Evolutionary conservation across 2,113 vertebrate species (phyloP).

Genomic region (Blennius ocellaris): DNA sequence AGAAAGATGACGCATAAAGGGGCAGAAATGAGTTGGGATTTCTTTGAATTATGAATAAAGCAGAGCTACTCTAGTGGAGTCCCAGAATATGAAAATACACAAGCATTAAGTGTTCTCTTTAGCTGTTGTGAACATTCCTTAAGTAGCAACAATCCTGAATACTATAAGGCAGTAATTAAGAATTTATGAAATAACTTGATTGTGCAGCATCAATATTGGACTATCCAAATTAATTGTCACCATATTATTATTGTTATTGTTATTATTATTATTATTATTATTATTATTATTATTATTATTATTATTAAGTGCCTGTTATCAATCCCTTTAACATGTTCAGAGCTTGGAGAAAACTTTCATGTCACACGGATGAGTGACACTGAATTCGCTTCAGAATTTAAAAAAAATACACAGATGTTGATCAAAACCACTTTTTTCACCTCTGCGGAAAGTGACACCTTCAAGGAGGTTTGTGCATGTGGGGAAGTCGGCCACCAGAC

Average conservation of each 20-base stretch:
- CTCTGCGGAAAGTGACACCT: slow-evolving; percentile 33
- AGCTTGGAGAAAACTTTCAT: slow-evolving; percentile 59
- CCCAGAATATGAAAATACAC: too few relatives aligned
- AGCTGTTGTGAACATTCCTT: neutral
- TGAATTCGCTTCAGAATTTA: slow-evolving; percentile 47
- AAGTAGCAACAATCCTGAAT: slow-evolving; percentile 21
- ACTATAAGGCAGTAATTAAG: slow-evolving; percentile 9
- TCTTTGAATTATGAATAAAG: too few relatives aligned
- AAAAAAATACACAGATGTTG: slow-evolving; percentile 30
- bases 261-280: slow-evolving; percentile 66
- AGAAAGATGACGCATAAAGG: too few relatives aligned
- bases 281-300: slow-evolving; percentile 72
- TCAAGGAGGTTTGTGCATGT: slow-evolving; percentile 61
- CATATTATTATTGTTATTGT: slow-evolving; percentile 57
- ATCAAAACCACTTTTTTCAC: slow-evolving; percentile 43
- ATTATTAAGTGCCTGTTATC: slow-evolving; percentile 87
- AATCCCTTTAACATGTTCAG: slow-evolving; percentile 85
- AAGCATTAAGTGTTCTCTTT: too few relatives aligned
- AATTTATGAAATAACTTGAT: slow-evolving; percentile 5
- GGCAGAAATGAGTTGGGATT: too few relatives aligned
- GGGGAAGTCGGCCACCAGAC: slow-evolving; percentile 48
- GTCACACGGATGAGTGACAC: slow-evolving; percentile 45
- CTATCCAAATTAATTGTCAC: slow-evolving; percentile 54
- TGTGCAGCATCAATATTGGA: slow-evolving; percentile 50
- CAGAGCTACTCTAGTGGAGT: too few relatives aligned